A percentile compares a stretch with the other conserved stretches of the same genome.
These are phyloP conservation scores for Okamejei kenojei DNA, from an alignment of 2,797 vertebrate species.

Conservation along the genomic window DNA sequence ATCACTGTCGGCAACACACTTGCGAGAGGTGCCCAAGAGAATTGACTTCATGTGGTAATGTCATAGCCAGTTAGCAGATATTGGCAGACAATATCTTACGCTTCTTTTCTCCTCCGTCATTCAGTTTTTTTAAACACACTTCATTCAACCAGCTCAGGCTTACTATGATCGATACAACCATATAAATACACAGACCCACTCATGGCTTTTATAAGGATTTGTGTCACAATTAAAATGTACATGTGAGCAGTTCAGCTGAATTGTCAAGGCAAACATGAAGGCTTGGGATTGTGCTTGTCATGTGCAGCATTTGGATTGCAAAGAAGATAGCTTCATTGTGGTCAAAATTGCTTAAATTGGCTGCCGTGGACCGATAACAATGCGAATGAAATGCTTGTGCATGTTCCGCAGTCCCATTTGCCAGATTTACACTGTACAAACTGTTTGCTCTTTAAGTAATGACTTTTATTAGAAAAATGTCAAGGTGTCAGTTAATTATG, in stretches of 20 bases:
- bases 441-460: slow-evolving; percentile 36
- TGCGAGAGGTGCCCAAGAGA: background rate
- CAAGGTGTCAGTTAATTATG: slow-evolving; percentile 38
- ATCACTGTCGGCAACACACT: background rate
- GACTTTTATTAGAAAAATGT: slow-evolving; percentile 38
- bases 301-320: background rate
- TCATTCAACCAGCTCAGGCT: background rate
- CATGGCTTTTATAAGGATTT: background rate
- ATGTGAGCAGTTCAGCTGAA: background rate
- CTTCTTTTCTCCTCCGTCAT: background rate
- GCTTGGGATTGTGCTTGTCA: background rate
- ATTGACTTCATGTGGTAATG: background rate
- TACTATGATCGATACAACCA: background rate
- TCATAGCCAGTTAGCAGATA: background rate
- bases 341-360: background rate
- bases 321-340: background rate
- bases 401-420: background rate
- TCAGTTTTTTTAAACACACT: background rate
- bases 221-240: slow-evolving; percentile 2
- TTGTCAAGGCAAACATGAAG: background rate
- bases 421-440: slow-evolving; percentile 34
- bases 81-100: background rate
- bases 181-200: background rate
- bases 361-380: background rate
- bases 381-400: slow-evolving; percentile 19